phyloP scores from a whole-genome alignment of 2,797 vertebrate genomes.

The Varecia variegata region DNA sequence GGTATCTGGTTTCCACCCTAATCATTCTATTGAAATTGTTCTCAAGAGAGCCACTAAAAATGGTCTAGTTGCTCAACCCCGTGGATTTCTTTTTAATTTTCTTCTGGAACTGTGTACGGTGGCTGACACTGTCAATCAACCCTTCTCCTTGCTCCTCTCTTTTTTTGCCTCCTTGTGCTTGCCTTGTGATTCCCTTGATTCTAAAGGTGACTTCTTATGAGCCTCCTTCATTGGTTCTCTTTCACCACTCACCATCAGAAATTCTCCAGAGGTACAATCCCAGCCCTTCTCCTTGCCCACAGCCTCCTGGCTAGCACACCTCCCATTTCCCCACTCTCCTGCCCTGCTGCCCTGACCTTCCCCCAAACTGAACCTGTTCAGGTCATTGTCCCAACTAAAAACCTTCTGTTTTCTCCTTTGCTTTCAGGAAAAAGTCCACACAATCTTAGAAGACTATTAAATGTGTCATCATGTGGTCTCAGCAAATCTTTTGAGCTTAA shows the following conservation, averaged over 20 bases:
- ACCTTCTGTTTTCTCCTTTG: background rate
- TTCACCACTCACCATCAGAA: background rate
- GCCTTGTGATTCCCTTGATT: background rate
- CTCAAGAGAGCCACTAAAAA: background rate
- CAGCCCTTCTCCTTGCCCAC: background rate
- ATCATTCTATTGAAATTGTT: background rate
- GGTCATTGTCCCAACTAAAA: background rate
- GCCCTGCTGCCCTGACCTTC: background rate
- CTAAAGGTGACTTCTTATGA: background rate
- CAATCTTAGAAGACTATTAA: background rate
- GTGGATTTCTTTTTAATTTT: background rate
- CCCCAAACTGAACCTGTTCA: background rate
- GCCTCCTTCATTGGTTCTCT: background rate
- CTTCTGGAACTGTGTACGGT: background rate
- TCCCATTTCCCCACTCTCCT: background rate
- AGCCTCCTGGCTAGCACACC: background rate
- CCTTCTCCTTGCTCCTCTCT: background rate
- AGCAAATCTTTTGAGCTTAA: background rate
- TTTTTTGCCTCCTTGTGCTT: background rate
- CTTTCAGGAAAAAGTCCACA: background rate
- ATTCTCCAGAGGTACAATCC: background rate
- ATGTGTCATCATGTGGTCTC: background rate
- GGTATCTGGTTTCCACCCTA: conserved; percentile 1
- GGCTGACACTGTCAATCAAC: background rate
- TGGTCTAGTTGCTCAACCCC: background rate